Conservation (phyloP, 2,113 vertebrate genomes). For the Nannobrachium achirus region DNA sequence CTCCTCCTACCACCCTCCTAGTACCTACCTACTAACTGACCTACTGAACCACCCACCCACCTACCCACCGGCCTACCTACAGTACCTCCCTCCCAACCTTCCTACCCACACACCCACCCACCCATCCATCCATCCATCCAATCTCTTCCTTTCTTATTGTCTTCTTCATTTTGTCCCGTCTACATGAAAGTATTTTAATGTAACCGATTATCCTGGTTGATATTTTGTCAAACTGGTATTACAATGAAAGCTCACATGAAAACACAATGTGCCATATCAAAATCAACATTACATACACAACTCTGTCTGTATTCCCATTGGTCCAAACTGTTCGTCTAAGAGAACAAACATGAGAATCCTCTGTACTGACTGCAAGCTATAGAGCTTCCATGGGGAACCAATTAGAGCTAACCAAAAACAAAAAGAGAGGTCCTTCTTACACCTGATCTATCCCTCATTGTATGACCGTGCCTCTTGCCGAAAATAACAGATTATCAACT, state of each 20-base stretch:
- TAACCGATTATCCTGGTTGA: no score
- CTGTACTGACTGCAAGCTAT: not conserved
- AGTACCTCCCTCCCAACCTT: not conserved
- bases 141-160: not conserved
- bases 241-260: no score
- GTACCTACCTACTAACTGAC: slow-evolving; percentile 16
- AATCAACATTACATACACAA: no score
- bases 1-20: no score
- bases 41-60: not conserved
- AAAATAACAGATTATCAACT: no score
- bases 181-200: no score
- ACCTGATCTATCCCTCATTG: no score
- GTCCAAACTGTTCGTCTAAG: no score
- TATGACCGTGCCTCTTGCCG: no score
- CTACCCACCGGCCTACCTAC: not conserved
- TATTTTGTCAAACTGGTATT: no score
- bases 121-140: not conserved
- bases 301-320: no score
- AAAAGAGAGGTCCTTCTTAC: not conserved
- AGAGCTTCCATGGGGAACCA: slow-evolving; percentile 14
- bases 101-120: not conserved
- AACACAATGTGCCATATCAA: no score
- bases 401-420: slow-evolving; percentile 3
- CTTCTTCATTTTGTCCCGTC: not conserved
- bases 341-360: not conserved